A percentile compares a stretch with the other conserved stretches of the same genome.
Evolutionary conservation across 2,113 vertebrate species (phyloP).

Genomic region (Anhinga anhinga): DNA sequence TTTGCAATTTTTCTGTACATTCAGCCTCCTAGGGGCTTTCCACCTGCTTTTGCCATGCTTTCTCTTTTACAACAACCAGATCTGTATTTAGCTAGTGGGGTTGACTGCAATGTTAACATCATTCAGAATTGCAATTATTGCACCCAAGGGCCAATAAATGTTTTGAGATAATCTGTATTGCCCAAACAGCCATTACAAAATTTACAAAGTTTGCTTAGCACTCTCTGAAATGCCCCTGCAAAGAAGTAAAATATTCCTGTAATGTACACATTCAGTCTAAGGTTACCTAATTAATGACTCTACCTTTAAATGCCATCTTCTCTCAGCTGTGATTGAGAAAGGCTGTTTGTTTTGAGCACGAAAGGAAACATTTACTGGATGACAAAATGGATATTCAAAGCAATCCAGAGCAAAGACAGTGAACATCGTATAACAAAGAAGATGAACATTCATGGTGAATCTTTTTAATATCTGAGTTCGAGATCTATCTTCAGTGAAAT

Average conservation of each 20-base stretch:
- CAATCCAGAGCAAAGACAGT: neutral
- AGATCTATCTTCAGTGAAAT: neutral
- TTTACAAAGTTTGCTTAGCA: neutral
- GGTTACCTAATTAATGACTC: slow-evolving; percentile 3
- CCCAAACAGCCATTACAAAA: neutral
- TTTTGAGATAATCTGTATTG: neutral
- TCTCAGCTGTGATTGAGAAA: neutral
- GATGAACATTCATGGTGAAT: neutral
- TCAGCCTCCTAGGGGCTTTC: neutral
- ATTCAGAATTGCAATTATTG: neutral
- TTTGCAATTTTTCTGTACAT: neutral
- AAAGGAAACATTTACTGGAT: slow-evolving; percentile 22
- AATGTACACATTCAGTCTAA: neutral
- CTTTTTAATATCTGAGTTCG: neutral
- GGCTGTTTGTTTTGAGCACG: slow-evolving; percentile 9
- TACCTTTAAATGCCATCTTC: slow-evolving; percentile 9
- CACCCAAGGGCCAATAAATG: neutral
- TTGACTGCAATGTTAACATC: neutral
- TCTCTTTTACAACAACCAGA: neutral
- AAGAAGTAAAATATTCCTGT: neutral
- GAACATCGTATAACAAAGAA: neutral
- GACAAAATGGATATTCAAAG: slow-evolving; percentile 20
- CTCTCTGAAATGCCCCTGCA: neutral
- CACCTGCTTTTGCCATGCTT: neutral
- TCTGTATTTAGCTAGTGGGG: neutral